Conservation (phyloP, 2,113 vertebrate genomes). For the Sorex araneus region DNA sequence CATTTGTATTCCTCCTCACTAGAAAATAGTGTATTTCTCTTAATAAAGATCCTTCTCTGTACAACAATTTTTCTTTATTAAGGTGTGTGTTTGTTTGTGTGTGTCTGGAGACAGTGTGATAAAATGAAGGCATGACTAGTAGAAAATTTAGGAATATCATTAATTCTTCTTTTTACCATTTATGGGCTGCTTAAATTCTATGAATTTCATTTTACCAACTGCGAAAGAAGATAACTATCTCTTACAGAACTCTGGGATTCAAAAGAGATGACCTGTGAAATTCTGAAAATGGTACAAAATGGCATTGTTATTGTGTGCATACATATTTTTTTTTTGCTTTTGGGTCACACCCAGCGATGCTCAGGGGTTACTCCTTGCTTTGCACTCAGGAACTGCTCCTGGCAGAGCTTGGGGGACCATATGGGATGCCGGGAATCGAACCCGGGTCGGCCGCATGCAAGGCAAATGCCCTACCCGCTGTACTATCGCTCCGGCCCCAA, state of each 20-base stretch:
- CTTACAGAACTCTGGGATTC: not conserved
- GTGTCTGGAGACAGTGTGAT: not conserved
- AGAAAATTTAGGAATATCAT: slow-evolving; percentile 32
- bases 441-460: no score
- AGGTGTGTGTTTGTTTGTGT: not conserved
- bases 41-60: not conserved
- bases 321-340: no score
- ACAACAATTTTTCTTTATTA: not conserved
- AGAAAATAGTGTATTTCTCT: not conserved
- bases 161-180: not conserved
- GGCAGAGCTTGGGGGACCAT: no score
- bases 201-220: not conserved
- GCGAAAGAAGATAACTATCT: slow-evolving; percentile 9
- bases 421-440: no score
- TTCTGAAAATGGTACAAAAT: not conserved
- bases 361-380: no score
- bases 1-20: not conserved
- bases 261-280: not conserved
- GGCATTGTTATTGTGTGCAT: not conserved
- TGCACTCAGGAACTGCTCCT: no score
- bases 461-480: no score
- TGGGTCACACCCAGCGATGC: no score
- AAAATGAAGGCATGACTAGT: slow-evolving; percentile 23
- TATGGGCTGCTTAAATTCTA: slow-evolving; percentile 19
- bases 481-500: no score